Percentiles rank a stretch among this genome's conserved stretches.
Conservation (phyloP, 2,113 vertebrate species). For the Amia ocellicauda region DNA sequence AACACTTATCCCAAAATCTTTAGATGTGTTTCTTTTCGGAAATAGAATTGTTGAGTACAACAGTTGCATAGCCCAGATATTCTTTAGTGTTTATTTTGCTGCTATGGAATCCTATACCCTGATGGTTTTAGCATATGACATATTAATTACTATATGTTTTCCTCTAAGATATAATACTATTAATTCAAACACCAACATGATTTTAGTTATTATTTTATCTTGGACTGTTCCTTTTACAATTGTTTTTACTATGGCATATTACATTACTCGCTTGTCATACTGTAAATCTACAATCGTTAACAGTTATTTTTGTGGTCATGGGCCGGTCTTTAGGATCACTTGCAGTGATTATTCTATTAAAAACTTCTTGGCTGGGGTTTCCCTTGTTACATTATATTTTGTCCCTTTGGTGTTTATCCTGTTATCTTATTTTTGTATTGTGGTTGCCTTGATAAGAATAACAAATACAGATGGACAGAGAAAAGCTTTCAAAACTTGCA, state of each 20-base stretch:
- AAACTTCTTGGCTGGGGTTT: too few species aligned
- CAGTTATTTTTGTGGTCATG: too few species aligned
- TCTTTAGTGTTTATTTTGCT: background rate
- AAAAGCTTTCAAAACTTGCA: too few species aligned
- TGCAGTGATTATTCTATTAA: too few species aligned
- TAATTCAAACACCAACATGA: background rate
- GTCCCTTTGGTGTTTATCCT: too few species aligned
- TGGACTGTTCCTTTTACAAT: background rate
- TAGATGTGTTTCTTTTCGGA: background rate
- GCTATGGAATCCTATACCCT: background rate
- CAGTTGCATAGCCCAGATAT: background rate
- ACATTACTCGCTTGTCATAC: too few species aligned
- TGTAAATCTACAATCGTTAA: too few species aligned
- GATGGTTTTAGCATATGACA: background rate
- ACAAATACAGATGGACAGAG: too few species aligned
- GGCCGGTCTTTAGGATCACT: too few species aligned
- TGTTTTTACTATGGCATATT: background rate
- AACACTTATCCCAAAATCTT: background rate
- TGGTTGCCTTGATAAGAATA: too few species aligned
- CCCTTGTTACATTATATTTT: too few species aligned
- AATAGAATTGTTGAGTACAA: background rate
- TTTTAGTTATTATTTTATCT: background rate
- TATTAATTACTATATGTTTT: background rate
- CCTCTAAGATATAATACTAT: background rate
- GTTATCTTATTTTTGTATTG: too few species aligned